Base-by-base conservation (phyloP, 30 jellyfish, hydroid and myxozoan genomes). In the Haliclystus octoradiatus region DNA sequence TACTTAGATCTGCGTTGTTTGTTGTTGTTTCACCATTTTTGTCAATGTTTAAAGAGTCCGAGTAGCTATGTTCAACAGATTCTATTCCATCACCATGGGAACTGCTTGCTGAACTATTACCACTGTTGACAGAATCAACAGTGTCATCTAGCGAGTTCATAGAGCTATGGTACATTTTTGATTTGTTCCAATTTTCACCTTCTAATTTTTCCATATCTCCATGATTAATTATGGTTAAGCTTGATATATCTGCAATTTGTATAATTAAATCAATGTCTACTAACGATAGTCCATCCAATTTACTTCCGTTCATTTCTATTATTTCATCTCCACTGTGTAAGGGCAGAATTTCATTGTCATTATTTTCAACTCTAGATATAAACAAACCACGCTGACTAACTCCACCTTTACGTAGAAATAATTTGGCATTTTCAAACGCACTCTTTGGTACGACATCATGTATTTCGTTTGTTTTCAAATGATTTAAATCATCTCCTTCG, bases 241-340 rank as follows among this genome's bases (percentile, higher is more conserved):
- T 40, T 9, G 57, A 40, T 5, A 40, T 19, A 40, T 40, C 57
- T 5, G 57, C 57, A 19, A 40, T 9, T 40, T 40, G 57, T 19
- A 40, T 5, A 40, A 40, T 40, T 19, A 40, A 40, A 5, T 19
- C 57, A 40, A 40, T 19, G 19, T 40, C 57, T 5, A 40, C 57
- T 5, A 40, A 19, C 9, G 57, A 9, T 19, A 40, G 19, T 9
- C 57, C 57, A 40, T 40, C 57, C 57, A 40, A 40, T 40, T 40
- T 40, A 19, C 57, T 40, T 40, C 57, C 57, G 63, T 89, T 89
- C 1, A 89, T 85, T 34, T 79, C 82, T 49, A 82, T 63, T 12
- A 89, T 91, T 51, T 89, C 95, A 69, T 89, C 98, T 2, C 95
- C 98, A 40, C 93, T 63, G 61, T 89, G 93, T 76, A 89, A 66